phyloP scores from a whole-genome alignment of 2,113 vertebrate species.

The Erpornis zantholeuca region DNA sequence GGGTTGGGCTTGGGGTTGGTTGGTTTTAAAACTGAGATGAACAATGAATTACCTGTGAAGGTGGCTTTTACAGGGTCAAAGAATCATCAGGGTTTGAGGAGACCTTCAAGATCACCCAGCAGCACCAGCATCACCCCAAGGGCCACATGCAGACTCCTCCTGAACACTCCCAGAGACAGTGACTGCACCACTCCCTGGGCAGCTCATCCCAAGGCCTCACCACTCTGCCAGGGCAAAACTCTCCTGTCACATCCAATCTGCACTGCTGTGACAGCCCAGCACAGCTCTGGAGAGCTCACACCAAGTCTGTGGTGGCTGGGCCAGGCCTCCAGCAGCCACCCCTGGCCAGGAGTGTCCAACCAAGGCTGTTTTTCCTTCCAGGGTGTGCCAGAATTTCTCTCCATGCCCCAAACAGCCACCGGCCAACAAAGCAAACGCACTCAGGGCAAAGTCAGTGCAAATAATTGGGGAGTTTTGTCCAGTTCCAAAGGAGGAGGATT shows the following conservation, averaged over 20 bases:
- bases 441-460: not conserved
- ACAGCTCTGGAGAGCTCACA: rapidly evolving
- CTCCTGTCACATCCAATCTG: rapidly evolving
- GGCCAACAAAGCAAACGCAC: not conserved
- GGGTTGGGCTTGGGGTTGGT: not conserved
- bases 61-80: not conserved
- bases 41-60: not conserved
- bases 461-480: not conserved
- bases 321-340: not conserved
- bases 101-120: not conserved
- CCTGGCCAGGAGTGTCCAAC: not conserved
- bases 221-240: not conserved
- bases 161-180: not conserved
- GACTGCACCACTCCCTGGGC: not conserved
- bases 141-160: not conserved
- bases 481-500: not conserved
- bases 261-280: rapidly evolving
- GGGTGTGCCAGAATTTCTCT: not conserved
- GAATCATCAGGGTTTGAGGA: not conserved
- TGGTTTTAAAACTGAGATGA: not conserved
- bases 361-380: not conserved
- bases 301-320: rapidly evolving
- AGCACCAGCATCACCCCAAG: not conserved
- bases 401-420: not conserved
- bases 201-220: not conserved